phyloP scores from a whole-genome alignment of 2,113 vertebrate genomes.

The Thinocorus orbignyianus region DNA sequence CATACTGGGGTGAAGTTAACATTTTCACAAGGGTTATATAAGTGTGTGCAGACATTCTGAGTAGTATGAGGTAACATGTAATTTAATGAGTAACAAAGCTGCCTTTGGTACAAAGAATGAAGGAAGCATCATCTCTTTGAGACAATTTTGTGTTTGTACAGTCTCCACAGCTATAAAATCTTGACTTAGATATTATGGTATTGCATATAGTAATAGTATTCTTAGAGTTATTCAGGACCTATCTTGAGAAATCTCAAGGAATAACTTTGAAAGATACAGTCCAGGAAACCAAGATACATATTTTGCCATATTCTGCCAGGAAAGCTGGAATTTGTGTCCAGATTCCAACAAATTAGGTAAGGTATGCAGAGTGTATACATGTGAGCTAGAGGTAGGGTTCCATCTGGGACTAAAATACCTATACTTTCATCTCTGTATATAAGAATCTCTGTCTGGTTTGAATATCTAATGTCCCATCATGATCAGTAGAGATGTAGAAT shows the following conservation, averaged over 20 bases:
- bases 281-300: background rate
- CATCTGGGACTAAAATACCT: background rate
- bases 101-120: background rate
- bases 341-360: background rate
- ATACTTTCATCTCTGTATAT: background rate
- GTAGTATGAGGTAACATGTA: background rate
- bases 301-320: background rate
- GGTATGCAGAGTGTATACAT: background rate
- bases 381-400: background rate
- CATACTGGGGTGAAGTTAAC: background rate
- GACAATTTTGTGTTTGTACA: background rate
- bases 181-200: background rate
- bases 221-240: background rate
- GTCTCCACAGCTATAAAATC: background rate
- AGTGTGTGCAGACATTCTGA: background rate
- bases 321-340: background rate
- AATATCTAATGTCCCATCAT: background rate
- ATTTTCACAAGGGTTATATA: background rate
- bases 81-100: background rate
- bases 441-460: background rate
- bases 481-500: background rate
- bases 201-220: background rate
- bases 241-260: background rate
- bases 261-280: background rate
- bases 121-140: background rate